Conservation (phyloP, 2,113 vertebrate genomes). For the Saguinus imperator region DNA sequence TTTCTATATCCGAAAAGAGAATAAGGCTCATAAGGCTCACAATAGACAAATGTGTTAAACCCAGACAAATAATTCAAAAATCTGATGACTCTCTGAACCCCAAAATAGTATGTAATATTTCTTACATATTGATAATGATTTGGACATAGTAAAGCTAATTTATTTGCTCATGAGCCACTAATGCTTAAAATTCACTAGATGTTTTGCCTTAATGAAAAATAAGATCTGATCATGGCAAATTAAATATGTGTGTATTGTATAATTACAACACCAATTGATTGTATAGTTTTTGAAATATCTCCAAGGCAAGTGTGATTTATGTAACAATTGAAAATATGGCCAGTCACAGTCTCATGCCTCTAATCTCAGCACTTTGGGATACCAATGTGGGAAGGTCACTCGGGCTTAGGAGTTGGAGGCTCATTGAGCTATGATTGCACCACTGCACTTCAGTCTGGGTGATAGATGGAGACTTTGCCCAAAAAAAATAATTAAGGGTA, state of each 20-base stretch:
- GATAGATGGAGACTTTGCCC: too few species aligned
- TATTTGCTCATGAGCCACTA: background rate
- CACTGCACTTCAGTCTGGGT: too few species aligned
- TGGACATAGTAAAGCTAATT: background rate
- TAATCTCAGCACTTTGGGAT: background rate
- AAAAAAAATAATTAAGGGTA: background rate
- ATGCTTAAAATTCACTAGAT: background rate
- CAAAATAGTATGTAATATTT: background rate
- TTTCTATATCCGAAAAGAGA: background rate
- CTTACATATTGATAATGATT: background rate
- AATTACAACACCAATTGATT: background rate
- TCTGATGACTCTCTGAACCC: background rate
- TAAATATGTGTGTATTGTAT: background rate
- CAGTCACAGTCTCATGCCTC: too few species aligned
- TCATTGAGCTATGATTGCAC: too few species aligned
- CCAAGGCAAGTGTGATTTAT: constrained; percentile 11
- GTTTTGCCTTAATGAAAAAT: constrained; percentile 25
- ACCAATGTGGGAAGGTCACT: background rate
- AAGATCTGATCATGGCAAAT: background rate
- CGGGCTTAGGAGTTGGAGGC: too few species aligned
- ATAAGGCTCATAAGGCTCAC: background rate
- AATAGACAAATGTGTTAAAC: background rate
- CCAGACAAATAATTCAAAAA: background rate
- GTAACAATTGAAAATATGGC: background rate
- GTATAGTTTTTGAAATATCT: background rate